These are phyloP conservation scores for Patella depressa DNA, from an alignment of 2,888 invertebrate species.

Conservation along the genomic window DNA sequence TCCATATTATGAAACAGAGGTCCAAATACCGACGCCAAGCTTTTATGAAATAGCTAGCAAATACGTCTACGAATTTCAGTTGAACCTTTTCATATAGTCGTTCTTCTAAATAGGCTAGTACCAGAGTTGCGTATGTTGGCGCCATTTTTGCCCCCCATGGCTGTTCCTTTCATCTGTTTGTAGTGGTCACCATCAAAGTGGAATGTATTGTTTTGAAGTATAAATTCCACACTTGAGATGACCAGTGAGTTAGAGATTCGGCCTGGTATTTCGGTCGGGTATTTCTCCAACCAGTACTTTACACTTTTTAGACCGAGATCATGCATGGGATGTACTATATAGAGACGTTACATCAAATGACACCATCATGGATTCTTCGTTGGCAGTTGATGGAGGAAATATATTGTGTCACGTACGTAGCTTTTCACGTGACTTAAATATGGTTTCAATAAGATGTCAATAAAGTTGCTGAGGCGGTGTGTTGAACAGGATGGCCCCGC, in stretches of 20 bases:
- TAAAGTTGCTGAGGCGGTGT: too few relatives aligned
- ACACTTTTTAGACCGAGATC: constrained; percentile 22
- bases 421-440: constrained; percentile 23
- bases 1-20: constrained; percentile 32
- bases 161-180: constrained; percentile 31
- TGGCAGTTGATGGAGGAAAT: constrained; percentile 26
- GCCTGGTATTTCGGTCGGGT: neutral
- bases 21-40: constrained; percentile 30
- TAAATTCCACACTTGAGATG: constrained; percentile 16
- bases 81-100: constrained; percentile 11
- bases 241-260: constrained; percentile 21
- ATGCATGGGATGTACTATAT: constrained; percentile 27
- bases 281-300: constrained; percentile 23
- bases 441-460: constrained; percentile 30
- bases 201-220: constrained; percentile 29
- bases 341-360: constrained; percentile 25
- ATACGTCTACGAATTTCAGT: constrained; percentile 12
- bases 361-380: constrained; percentile 6
- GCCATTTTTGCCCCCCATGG: constrained; percentile 28
- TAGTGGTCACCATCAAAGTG: constrained; percentile 21
- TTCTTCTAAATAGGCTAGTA: constrained; percentile 21
- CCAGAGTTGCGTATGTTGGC: constrained; percentile 31
- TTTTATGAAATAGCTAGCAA: constrained; percentile 4
- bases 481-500: neutral
- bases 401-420: constrained; percentile 28